phyloP scores from a whole-genome alignment of 2,888 invertebrate species.

The Mesochorus sp. region DNA sequence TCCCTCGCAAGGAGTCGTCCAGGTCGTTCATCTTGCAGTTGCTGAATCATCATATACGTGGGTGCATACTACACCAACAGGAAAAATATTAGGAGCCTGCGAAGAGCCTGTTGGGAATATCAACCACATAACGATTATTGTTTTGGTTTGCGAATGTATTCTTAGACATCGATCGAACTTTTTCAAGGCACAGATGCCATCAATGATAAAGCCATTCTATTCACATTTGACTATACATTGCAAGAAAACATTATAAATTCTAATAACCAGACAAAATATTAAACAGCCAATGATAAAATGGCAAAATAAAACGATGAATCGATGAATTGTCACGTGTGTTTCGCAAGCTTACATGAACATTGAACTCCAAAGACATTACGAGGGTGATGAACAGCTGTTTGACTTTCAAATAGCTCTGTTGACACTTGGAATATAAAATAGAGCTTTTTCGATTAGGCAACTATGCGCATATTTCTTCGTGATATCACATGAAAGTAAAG shows the following conservation, averaged over 20 bases:
- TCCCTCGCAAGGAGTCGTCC: slow-evolving; percentile 48
- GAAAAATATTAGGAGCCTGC: background rate
- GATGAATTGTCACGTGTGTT: slow-evolving; percentile 54
- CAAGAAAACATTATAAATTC: too few relatives aligned
- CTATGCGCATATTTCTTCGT: background rate
- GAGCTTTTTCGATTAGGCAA: slow-evolving; percentile 65
- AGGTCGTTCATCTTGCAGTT: slow-evolving; percentile 66
- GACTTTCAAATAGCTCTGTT: slow-evolving; percentile 71
- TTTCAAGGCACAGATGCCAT: too few relatives aligned
- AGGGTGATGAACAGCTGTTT: slow-evolving; percentile 70
- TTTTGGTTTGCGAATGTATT: too few relatives aligned
- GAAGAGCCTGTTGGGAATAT: background rate
- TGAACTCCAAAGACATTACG: slow-evolving; percentile 27
- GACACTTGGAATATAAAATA: slow-evolving; percentile 70
- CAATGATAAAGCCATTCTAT: too few relatives aligned
- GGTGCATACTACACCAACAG: background rate
- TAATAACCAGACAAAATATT: background rate
- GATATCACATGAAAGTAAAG: slow-evolving; percentile 54
- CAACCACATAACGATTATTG: background rate
- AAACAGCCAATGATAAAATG: background rate
- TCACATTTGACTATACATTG: too few relatives aligned
- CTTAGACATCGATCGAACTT: too few relatives aligned
- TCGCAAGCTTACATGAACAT: slow-evolving; percentile 63
- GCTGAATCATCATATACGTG: slow-evolving; percentile 46
- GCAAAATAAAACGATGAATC: slow-evolving; percentile 25